Evolutionary conservation across 2,113 vertebrate genomes (phyloP).

Genomic region (Oncorhynchus kisutch): DNA sequence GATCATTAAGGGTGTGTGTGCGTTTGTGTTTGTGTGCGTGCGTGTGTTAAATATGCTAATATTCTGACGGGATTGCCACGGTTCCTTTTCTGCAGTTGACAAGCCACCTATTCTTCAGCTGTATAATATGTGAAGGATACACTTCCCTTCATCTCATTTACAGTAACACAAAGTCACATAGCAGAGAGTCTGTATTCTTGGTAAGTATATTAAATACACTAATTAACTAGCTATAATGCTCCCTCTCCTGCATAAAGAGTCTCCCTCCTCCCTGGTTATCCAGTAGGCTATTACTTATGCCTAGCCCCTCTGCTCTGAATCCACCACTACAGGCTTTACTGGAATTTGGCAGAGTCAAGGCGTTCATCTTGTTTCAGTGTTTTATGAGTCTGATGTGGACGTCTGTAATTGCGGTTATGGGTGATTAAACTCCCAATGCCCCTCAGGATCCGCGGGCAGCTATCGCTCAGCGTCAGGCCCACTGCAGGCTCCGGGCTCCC

Average conservation of each 20-base stretch:
- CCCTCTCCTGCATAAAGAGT: constrained; percentile 35
- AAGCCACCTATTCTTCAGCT: no score
- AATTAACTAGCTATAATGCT: constrained; percentile 56
- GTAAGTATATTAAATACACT: constrained; percentile 61
- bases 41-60: constrained; percentile 64
- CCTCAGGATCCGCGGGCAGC: constrained; percentile 70
- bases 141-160: constrained; percentile 38
- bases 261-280: background rate
- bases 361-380: constrained; percentile 76
- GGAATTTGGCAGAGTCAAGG: constrained; percentile 66
- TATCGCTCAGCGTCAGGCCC: constrained; percentile 68
- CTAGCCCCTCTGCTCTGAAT: background rate
- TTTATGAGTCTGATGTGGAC: constrained; percentile 78
- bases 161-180: constrained; percentile 32
- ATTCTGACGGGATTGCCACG: constrained; percentile 8
- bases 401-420: constrained; percentile 81
- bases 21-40: constrained; percentile 14
- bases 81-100: no score
- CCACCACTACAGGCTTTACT: constrained; percentile 63
- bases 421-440: constrained; percentile 82
- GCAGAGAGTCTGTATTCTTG: constrained; percentile 40
- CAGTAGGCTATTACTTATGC: constrained; percentile 2
- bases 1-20: constrained; percentile 57
- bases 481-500: constrained; percentile 24
- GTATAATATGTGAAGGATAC: no score